Evolutionary conservation across 2,797 vertebrate species (phyloP).

Genomic region (Poliocrania exsul): DNA sequence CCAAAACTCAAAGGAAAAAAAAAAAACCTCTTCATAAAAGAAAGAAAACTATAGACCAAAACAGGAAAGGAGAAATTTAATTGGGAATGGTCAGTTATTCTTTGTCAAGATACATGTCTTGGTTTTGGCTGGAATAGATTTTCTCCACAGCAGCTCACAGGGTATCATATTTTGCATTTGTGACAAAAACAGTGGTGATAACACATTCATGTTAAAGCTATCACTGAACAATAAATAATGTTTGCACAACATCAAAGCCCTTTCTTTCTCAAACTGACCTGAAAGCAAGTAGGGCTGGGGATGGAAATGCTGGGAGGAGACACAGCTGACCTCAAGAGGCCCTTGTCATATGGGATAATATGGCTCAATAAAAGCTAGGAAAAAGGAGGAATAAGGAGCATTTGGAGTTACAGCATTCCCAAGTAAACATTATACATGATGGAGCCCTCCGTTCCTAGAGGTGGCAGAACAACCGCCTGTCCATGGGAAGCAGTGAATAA

Average conservation of each 20-base stretch:
- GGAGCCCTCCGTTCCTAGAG: neutral
- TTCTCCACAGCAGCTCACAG: neutral
- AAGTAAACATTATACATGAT: accelerated
- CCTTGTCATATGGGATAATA: too few species aligned
- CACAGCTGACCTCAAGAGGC: neutral
- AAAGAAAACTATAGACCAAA: neutral
- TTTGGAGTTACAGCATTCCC: accelerated
- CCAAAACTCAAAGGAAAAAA: neutral
- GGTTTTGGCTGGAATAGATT: neutral
- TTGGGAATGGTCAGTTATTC: neutral
- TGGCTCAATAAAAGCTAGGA: neutral
- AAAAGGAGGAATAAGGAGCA: neutral
- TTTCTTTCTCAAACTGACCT: neutral
- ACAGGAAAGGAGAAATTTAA: neutral
- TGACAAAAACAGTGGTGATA: neutral
- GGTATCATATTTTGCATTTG: neutral
- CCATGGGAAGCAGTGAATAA: accelerated
- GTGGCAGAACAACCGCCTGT: neutral
- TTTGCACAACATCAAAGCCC: neutral
- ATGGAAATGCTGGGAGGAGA: neutral
- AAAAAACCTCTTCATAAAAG: neutral
- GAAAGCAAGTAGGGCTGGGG: accelerated
- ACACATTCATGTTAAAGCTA: neutral
- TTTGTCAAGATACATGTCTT: neutral
- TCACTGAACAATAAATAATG: neutral